Evolutionary conservation across 1,140 invertebrate genomes (phyloP), one percentile per base, ranked within the genome.

Genomic region (Megalonaias nervosa): DNA sequence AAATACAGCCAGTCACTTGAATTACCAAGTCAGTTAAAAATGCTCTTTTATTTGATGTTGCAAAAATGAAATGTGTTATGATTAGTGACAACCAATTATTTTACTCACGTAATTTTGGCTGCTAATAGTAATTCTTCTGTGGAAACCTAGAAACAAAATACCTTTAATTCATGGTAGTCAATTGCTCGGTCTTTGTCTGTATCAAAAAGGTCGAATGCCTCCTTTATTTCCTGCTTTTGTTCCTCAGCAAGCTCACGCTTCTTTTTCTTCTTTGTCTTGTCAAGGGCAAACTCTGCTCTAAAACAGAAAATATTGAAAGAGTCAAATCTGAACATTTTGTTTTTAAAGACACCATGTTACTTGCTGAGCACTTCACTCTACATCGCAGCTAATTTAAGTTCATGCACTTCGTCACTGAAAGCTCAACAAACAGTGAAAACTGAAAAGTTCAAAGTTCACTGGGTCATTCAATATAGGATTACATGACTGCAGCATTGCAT

Each of bases 181-280:
- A 91, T 90, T 55, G 86, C 84, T 75, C 87, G 76, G 79, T 91
- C 91, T 83, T 91, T 91, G 75, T 91, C 91, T 68, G 89, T 90
- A 80, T 91, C 91, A 87, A 91, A 91, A 71, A 91, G 81, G 75
- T 91, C 90, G 87, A 91, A 91, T 5, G 91, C 90, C 81, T 91
- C 91, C 58, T 84, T 86, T 15, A 91, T 90, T 79, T 91, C 90
- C 79, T 91, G 88, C 71, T 90, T 91, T 74, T 91, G 90, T 83
- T 91, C 89, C 23, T 91, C 89, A 31, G 87, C 85, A 26, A 91
- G 74, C 75, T 91, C 90, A 56, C 89, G 75, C 68, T 87, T 89
- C 81, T 86, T 90, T 70, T 87, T 88, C 77, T 86, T 87, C 73
- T 87, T 88, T 66, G 78, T 85, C 65, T 89, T 89, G 60, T 89